Evolutionary conservation across 2,113 vertebrate genomes (phyloP), one percentile per base, ranked within the genome.

Genomic region (Aspiorhynchus laticeps): DNA sequence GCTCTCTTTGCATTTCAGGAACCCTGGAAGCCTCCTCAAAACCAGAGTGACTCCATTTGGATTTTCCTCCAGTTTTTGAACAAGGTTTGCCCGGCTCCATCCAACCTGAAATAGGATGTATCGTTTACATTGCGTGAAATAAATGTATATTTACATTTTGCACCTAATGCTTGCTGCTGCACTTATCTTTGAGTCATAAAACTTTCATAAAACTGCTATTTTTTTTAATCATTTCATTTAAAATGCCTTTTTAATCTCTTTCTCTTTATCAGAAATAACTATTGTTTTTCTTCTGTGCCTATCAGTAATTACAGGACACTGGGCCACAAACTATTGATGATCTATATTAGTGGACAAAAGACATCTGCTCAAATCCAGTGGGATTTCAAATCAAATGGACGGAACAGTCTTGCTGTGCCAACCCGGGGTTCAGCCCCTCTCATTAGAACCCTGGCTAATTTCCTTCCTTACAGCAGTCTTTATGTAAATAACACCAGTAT

Each of bases 11-110:
- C 28, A 87, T 51, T 71, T 86, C n/a, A 87, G 73, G 9, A 91
- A 92, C 1, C 86, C 86, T 0, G 96, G 95, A 48, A 97, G 89
- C 92, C 96, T 99, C 94, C 97, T 99, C 85, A 99, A 92, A 87
- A 99, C 92, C 86, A 99, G 89, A 0, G 94, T 95, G 88, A 96
- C 95, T 1, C 90, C 91, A 0, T 51, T 92, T 0, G 93, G 92
- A 79, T 95, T 95, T 92, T 96, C 97, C 65, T 90, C 93, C 24
- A 99, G 95, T 92, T 98, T 98, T 89, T 92, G 95, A 3, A 91
- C 90, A 80, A 98, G 92, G 82, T 94, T 99, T 67, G 78, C 61
- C 1, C 89, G 94, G 56, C 96, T 96, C 98, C 98, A 99, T 74
- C 97, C 98, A 91, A 99, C 97, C 98, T 99, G 88, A 67, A 7